Base-by-base conservation (phyloP, 2,888 invertebrate genomes). In the Smittia aterrima region DNA sequence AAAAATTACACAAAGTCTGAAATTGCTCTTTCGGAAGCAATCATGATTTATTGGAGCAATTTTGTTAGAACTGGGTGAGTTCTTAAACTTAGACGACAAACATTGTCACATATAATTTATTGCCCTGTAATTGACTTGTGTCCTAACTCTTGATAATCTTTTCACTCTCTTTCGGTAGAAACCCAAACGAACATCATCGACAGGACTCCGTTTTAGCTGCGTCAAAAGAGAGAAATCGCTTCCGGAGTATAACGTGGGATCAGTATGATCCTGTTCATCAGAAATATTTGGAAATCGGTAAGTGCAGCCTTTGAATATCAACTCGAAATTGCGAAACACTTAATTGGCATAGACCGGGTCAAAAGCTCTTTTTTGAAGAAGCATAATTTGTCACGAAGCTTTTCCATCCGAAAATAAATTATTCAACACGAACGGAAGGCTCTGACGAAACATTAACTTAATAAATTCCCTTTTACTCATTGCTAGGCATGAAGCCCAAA, bases 201-300 rank as follows among this genome's bases (percentile, higher is more conserved):
- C 90, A 90, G 80, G 93, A 94, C 79, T 88, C 89, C 0, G 85
- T 89, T 68, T 84, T 93, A 76, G 90, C 91, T 2, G 90, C 91
- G 66, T 93, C 92, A 72, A 89, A 92, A 79, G 95, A 95, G 80
- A 87, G 91, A 77, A 93, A 91, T 85, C 89, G 92, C 79, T 93
- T 93, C 83, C 87, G 92, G 71, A 91, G 90, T 77, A 88, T 92
- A 78, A 88, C 87, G 71, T 97, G 97, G 97, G 95, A 95, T 78
- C 91, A 92, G 80, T 96, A 96, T 84, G 95, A 95, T 82, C 91
- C 92, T 0, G 90, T 93, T 76, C 94, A 95, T 85, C 95, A 96
- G 81, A 95, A 95, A 82, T 96, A 95, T 84, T 86, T 96, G 79
- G 94, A 94, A 87, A 93, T 95, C 81, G 92, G 95, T 95, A 84